Evolutionary conservation across 2,797 vertebrate species (phyloP), one percentile per base, ranked within the genome.

Genomic region (Acipenser transmontanus): DNA sequence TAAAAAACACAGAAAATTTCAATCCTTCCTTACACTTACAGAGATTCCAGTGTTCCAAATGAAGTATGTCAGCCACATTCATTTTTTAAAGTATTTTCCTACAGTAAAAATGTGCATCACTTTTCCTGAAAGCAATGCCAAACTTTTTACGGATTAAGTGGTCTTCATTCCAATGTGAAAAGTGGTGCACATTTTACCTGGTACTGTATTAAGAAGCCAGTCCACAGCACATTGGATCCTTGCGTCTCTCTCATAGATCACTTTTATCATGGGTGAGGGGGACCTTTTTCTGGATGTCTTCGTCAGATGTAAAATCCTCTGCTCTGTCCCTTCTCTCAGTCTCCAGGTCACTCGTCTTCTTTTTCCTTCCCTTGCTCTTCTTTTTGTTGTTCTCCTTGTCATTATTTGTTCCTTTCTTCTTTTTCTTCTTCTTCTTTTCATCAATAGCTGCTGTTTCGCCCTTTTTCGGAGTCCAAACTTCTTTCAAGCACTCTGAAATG

Each of bases 401-500:
- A 73, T 82, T 88, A 66, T 88, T 88, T 72, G 70, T 11, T 64
- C 65, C 73, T 61, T 66, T 80, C 78, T 85, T 92, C 78, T 91
- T 82, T 85, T 91, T 94, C 71, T 90, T 87, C 69, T 91, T 89
- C 79, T 82, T 90, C 75, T 93, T 92, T 69, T 90, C 87, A 0
- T 88, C 82, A 0, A 84, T 66, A 0, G 88, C 81, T 0, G 90
- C 93, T 8, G 69, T 70, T 71, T 95, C 95, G 1, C 93, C 93
- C 72, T 93, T 97, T 84, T 85, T 95, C 74, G 78, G 87, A 0
- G 48, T 66, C 91, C 91, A 96, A 1, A 75, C 67, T 74, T 98
- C 95, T 0, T 74, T 63, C 76, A 98, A 84, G 72, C 95, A 98
- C 70, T 82, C 95, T 98, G 81, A 59, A 49, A 0, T 12, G n/a